Base-by-base conservation (phyloP, 2,113 vertebrate genomes). In the Cettia cetti region DNA sequence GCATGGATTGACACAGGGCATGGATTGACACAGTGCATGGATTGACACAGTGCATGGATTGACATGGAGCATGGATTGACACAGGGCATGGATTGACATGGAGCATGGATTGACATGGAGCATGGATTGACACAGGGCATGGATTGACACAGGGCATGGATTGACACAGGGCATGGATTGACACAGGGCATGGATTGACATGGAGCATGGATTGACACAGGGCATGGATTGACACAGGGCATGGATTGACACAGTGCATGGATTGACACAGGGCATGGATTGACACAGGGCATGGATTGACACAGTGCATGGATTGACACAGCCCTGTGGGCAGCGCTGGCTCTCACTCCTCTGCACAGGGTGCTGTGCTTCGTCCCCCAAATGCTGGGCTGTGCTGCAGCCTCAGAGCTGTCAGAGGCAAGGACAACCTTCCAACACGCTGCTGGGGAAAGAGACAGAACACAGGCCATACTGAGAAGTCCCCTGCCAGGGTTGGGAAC, bases 281-380 rank as follows among this genome's bases (percentile, higher is more conserved):
- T 39, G 35, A 54, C 0, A 2, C 4, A 9, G 60, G 2, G 3
- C 39, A 40, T 40, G 12, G 39, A 40, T 40, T 40, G 31, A 44
- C 0, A 1, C 31, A 18, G 72, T 0, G 2, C 16, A 42, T 22
- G 26, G 33, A 5, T 54, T 50, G 16, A 37, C 1, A 3, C 40
- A 81, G 74, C 1, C 4, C 37, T 0, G 0, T 1, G 1, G 54
- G 65, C 42, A 87, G n/a, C 0, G 0, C 23, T 6, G 2, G 31
- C 20, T 80, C 83, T 85, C 5, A 1, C 33, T 69, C 42, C 56
- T 66, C 57, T 7, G 15, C 53, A 35, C 15, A 17, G 1, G 22
- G 22, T 74, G 26, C 49, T 78, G 28, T 5, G 10, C 35, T 91
- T 19, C 60, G 79, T 69, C 15, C 10, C 15, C 31, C 60, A 59